Percentiles rank a stretch among this genome's conserved stretches.
Evolutionary conservation across 2,797 vertebrate genomes (phyloP).

Genomic region (Clarias fuscus): DNA sequence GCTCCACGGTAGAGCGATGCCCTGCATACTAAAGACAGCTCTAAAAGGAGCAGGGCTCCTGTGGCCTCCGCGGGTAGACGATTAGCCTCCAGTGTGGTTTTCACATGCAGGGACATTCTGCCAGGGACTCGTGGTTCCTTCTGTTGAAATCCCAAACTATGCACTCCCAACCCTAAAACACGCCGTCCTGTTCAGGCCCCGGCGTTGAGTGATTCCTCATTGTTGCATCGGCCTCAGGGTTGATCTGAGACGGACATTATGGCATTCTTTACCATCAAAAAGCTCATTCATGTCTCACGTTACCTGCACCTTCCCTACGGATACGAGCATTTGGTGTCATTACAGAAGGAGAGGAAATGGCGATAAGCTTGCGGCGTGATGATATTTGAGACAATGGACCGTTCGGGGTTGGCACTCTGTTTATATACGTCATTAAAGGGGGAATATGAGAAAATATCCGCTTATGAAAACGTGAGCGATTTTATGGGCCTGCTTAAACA

Average conservation of each 20-base stretch:
- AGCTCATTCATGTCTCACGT: conserved; percentile 41
- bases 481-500: conserved; percentile 11
- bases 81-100: conserved; percentile 50
- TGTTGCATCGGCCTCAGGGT: conserved; percentile 64
- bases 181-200: conserved; percentile 35
- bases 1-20: conserved; percentile 31
- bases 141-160: conserved; percentile 43
- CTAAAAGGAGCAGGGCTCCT: conserved; percentile 37
- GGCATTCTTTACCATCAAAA: conserved; percentile 62
- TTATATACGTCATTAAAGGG: neutral
- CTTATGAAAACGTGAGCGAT: conserved; percentile 9
- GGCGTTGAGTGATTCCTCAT: conserved; percentile 57
- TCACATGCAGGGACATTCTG: conserved; percentile 45
- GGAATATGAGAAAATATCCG: neutral
- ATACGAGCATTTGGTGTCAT: neutral
- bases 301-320: conserved; percentile 48
- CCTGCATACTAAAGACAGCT: conserved; percentile 49
- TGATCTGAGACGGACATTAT: conserved; percentile 54
- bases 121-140: conserved; percentile 52
- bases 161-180: conserved; percentile 34
- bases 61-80: conserved; percentile 43
- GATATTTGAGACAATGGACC: neutral
- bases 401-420: neutral
- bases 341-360: neutral
- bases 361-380: neutral